Base-by-base conservation (phyloP, 2,888 invertebrate species). In the Therioaphis trifolii region DNA sequence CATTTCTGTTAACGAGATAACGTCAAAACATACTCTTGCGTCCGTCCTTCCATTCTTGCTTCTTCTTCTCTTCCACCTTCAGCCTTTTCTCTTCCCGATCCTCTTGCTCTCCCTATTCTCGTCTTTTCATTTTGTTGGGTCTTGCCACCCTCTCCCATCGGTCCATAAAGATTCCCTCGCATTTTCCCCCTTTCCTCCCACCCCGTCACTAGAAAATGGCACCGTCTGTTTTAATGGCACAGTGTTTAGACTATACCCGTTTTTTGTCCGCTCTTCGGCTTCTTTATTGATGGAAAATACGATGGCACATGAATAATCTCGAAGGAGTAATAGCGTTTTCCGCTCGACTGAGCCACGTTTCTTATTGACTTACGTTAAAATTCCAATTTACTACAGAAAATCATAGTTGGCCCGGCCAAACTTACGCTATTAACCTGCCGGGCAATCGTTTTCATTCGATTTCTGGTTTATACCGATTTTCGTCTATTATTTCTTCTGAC, bases 271-370 rank as follows among this genome's bases (percentile, higher is more conserved):
- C 40, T 58, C 24, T 43, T 43, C 43, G 35, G 29, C 29, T n/a
- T 63, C 29, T 77, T 77, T 66, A 77, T 77, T 29, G 63, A 77
- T 66, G 77, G 77, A 49, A 77, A 77, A 49, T 63, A 77, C 63
- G 46, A 66, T 35, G 63, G 49, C 63, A 66, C 63, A 35, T 77
- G 63, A 77, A 77, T 77, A 77, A 77, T 77, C 29, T 66, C 21
- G 21, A 49, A 29, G 49, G 63, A 66, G 46, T 66, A 49, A 77
- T 77, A 29, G 63, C n/a, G 21, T 77, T 77, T 77, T 77, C 49
- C 46, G 15, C 63, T 46, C 49, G 29, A 63, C n/a, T 46, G 63
- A 15, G 49, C 11, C 27, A 77, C 49, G 49, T 49, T 77, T 40
- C 21, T 66, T 27, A 46, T 77, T 35, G 77, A 66, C 27, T 66